Evolutionary conservation across 2,888 invertebrate genomes (phyloP).

Genomic region (Sinelater perroti): DNA sequence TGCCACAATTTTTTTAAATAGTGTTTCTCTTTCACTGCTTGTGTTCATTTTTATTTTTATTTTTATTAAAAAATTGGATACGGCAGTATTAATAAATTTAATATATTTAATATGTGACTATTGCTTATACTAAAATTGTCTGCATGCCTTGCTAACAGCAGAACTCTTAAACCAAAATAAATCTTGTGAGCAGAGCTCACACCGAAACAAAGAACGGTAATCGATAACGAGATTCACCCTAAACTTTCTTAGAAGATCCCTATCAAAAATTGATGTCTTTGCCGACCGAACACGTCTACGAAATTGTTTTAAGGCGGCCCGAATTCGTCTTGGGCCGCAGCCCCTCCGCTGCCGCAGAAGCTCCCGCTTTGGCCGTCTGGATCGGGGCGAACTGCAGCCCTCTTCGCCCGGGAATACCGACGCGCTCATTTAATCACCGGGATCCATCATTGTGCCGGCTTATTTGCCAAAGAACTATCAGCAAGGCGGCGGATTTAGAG

Average conservation of each 20-base stretch:
- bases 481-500: background rate
- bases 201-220: constrained; percentile 13
- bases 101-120: no score
- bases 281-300: constrained; percentile 21
- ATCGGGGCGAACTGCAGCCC: constrained; percentile 26
- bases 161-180: no score
- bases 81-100: no score
- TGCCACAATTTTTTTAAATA: no score
- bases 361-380: constrained; percentile 19
- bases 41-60: no score
- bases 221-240: constrained; percentile 15
- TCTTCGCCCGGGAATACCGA: constrained; percentile 18
- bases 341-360: background rate
- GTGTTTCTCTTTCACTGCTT: no score
- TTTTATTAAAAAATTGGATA: no score
- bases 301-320: constrained; percentile 23
- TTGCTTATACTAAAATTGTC: no score
- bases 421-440: constrained; percentile 24
- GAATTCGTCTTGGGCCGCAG: background rate
- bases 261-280: constrained; percentile 30
- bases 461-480: background rate
- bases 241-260: constrained; percentile 18
- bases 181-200: background rate
- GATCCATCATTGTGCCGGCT: constrained; percentile 24
- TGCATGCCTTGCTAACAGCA: no score